These are phyloP conservation scores for Tetropium fuscum DNA, from an alignment of 2,888 invertebrate genomes.

Conservation along the genomic window DNA sequence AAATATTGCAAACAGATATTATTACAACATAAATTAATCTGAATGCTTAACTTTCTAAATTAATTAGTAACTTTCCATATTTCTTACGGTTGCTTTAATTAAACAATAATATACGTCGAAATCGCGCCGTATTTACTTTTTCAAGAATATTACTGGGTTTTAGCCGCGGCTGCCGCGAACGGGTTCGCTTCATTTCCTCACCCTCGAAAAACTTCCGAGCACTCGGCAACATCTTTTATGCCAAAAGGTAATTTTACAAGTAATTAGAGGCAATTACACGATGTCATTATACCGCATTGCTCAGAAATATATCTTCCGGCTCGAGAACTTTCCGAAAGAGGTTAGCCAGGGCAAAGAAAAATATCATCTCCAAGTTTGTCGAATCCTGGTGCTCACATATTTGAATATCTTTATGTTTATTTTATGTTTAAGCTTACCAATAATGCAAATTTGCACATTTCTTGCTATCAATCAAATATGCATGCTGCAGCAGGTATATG, in stretches of 20 bases:
- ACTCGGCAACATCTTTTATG: constrained; percentile 64
- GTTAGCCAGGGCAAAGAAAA: constrained; percentile 56
- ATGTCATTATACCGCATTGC: constrained; percentile 65
- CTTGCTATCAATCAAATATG: too few species aligned
- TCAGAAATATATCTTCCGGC: constrained; percentile 63
- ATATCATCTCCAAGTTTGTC: constrained; percentile 54
- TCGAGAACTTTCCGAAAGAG: constrained; percentile 54
- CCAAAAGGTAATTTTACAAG: constrained; percentile 69
- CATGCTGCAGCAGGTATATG: too few species aligned
- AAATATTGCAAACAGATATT: constrained; percentile 55
- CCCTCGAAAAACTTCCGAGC: constrained; percentile 61
- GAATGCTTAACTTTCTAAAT: constrained; percentile 54
- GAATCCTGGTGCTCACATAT: constrained; percentile 23
- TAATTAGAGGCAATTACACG: constrained; percentile 68
- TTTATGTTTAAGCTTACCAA: too few species aligned
- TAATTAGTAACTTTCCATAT: constrained; percentile 63
- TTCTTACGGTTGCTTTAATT: constrained; percentile 62
- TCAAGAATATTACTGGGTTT: constrained; percentile 37
- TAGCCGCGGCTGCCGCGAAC: constrained; percentile 34
- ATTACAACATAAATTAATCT: constrained; percentile 50
- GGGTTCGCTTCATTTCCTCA: constrained; percentile 63
- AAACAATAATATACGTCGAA: constrained; percentile 63
- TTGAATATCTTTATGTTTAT: constrained; percentile 27
- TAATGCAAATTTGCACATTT: too few species aligned
- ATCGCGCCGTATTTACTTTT: constrained; percentile 55